Evolutionary conservation across 2,888 invertebrate genomes (phyloP).

Genomic region (Sinotaia quadrata): DNA sequence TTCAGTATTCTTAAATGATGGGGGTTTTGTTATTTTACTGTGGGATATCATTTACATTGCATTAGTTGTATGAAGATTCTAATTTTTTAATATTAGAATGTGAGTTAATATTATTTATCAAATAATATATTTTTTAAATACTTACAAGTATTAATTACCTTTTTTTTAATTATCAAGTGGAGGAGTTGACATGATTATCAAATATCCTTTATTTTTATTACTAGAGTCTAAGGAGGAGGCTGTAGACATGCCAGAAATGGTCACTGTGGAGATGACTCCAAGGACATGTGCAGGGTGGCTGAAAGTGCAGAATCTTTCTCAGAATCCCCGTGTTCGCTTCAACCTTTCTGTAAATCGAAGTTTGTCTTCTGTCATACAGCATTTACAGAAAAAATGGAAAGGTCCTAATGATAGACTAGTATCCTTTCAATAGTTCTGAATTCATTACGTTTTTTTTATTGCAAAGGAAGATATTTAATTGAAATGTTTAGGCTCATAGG

Average conservation of each 20-base stretch:
- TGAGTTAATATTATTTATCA: too few relatives aligned
- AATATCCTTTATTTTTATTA: not conserved
- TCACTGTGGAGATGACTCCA: constrained; percentile 84
- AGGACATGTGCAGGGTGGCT: constrained; percentile 86
- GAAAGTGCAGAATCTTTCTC: constrained; percentile 85
- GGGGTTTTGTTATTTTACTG: too few relatives aligned
- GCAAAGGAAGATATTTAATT: not conserved
- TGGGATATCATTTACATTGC: too few relatives aligned
- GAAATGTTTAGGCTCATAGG: not conserved
- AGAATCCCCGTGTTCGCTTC: constrained; percentile 89
- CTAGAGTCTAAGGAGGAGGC: constrained; percentile 45
- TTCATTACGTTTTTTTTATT: not conserved
- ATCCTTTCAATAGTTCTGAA: constrained; percentile 50
- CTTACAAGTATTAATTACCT: too few relatives aligned
- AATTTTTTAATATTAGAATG: too few relatives aligned
- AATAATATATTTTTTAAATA: too few relatives aligned
- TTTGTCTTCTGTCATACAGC: constrained; percentile 81
- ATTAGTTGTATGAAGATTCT: too few relatives aligned
- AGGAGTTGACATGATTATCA: too few relatives aligned
- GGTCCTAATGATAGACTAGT: constrained; percentile 70
- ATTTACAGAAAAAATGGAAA: constrained; percentile 85
- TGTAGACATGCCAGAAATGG: constrained; percentile 80
- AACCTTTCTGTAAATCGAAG: constrained; percentile 83
- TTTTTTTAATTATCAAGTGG: too few relatives aligned
- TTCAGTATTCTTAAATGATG: too few relatives aligned